Conservation (phyloP, 2,113 vertebrate species). For the Ellobius talpinus region DNA sequence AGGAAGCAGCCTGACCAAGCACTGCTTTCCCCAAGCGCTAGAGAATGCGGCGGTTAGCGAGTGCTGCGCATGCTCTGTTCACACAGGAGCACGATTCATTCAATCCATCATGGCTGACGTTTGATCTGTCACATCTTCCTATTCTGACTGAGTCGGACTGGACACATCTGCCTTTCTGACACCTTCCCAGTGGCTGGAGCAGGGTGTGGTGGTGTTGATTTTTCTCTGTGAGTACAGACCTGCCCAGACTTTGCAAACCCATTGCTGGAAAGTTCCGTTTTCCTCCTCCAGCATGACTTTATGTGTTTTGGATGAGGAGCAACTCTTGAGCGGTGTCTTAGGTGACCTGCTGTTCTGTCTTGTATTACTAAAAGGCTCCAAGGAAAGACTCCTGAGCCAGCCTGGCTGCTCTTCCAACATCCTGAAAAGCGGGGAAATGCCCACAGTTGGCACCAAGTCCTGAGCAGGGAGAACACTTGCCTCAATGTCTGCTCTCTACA, state of each 20-base stretch:
- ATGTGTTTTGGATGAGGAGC: constrained; percentile 48
- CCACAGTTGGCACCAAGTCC: not conserved
- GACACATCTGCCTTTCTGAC: constrained; percentile 40
- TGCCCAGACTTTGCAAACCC: constrained; percentile 35
- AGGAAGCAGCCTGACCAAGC: not conserved
- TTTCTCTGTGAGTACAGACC: constrained; percentile 30
- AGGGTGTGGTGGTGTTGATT: not conserved
- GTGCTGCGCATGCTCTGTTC: not conserved
- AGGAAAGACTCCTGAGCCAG: not conserved
- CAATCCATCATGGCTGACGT: not conserved
- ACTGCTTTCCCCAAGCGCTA: not conserved
- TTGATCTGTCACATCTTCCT: not conserved
- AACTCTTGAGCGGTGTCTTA: constrained; percentile 53
- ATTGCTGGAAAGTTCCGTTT: not conserved
- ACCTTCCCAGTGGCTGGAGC: not conserved
- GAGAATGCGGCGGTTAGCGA: not conserved
- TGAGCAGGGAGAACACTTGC: not conserved
- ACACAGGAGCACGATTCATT: not conserved
- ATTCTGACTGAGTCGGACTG: not conserved
- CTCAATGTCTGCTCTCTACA: not conserved
- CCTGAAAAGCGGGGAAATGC: not conserved
- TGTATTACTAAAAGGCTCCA: not conserved
- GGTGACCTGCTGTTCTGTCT: constrained; percentile 56
- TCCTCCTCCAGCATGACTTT: constrained; percentile 61
- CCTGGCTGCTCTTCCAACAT: not conserved